Evolutionary conservation across 2,113 vertebrate species (phyloP).

Genomic region (Etia nguti): DNA sequence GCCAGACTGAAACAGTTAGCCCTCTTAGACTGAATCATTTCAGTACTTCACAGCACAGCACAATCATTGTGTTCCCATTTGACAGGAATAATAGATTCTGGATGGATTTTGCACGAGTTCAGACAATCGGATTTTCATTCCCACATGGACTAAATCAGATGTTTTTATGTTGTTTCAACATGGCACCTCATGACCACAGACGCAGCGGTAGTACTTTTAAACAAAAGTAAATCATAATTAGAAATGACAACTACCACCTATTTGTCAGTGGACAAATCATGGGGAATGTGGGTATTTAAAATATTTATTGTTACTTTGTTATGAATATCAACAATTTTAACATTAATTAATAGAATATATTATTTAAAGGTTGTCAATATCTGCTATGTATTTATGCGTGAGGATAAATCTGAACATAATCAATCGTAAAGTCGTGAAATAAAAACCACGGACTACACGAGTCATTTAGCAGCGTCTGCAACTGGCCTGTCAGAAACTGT

Average conservation of each 20-base stretch:
- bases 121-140: neutral
- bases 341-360: neutral
- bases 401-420: neutral
- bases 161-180: neutral
- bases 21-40: conserved; percentile 28
- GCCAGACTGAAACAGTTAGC: conserved; percentile 17
- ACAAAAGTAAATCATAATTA: neutral
- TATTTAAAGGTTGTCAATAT: neutral
- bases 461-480: conserved; percentile 2
- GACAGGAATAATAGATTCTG: neutral
- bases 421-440: neutral
- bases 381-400: neutral
- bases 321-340: neutral
- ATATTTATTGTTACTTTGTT: neutral
- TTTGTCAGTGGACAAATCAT: neutral
- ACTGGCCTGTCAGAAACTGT: neutral
- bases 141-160: neutral
- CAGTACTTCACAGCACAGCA: neutral
- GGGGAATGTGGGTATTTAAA: neutral
- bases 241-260: neutral
- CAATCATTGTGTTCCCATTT: neutral
- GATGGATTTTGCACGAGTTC: neutral
- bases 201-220: neutral
- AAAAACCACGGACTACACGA: neutral
- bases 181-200: neutral